Evolutionary conservation across 1,140 invertebrate species (phyloP), one percentile per base, ranked within the genome.

Genomic region (Macrocentrus cingulum): DNA sequence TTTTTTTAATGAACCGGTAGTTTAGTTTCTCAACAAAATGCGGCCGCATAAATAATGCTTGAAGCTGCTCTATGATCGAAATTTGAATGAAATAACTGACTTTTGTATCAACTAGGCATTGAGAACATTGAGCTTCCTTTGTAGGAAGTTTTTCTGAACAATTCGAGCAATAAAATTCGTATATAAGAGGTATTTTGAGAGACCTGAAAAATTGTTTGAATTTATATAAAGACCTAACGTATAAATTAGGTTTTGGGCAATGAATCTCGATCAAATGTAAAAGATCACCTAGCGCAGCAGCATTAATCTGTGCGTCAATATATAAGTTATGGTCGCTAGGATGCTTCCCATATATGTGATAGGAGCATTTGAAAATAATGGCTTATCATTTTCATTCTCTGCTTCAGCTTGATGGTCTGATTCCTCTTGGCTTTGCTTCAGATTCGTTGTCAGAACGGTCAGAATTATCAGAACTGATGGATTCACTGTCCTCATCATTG

Each of bases 1-100:
- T 1, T 23, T 34, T 9, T n/a, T 2, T 15, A 18, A 50, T n/a
- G n/a, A 56, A 61, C 37, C 59, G 53, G 18, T 39, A 51, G 25
- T 51, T 46, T 16, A 61, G 37, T 0, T 18, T 2, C 18, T 56
- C 25, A 18, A 51, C 56, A 56, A 61, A 61, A 44, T 56, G 19
- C n/a, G 56, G 13, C 13, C 59, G n/a, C 16, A 23, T 32, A 15
- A 49, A 61, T 37, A 61, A 45, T 56, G 49, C 20, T 23, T 51
- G 51, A 5, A 56, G 36, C 23, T 61, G 59, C 9, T 51, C 29
- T 13, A 52, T 9, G 39, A 61, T 56, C 22, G 53, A 20, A 11
- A 61, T 22, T 44, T 51, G n/a, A n/a, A 61, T 22, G 41, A 61
- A 61, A 52, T 56, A 61, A 13, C 16, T 19, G 11, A 9, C 41